These are phyloP conservation scores for Pycnonotus jocosus DNA, from an alignment of 2,113 vertebrate genomes.

Conservation along the genomic window DNA sequence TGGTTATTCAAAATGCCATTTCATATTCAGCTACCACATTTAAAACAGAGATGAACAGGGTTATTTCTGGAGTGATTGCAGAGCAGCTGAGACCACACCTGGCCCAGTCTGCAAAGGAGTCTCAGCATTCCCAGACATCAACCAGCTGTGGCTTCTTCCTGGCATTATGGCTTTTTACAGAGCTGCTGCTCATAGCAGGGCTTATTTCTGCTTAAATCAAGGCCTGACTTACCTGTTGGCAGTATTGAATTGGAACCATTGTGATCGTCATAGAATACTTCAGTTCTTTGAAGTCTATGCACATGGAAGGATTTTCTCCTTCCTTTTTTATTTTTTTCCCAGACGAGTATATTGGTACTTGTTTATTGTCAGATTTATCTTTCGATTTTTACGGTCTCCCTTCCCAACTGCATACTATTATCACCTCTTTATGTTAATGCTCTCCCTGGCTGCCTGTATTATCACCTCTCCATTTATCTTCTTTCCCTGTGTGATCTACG, in stretches of 20 bases:
- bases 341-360: background rate
- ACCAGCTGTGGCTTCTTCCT: background rate
- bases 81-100: background rate
- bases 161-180: background rate
- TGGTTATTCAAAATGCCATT: background rate
- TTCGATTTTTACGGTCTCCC: conserved; percentile 15
- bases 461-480: conserved; percentile 40
- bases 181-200: background rate
- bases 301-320: background rate
- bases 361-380: conserved; percentile 53
- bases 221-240: background rate
- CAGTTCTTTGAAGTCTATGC: background rate
- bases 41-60: background rate
- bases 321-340: background rate
- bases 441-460: conserved; percentile 21
- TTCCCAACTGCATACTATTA: conserved; percentile 31
- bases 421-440: conserved; percentile 57
- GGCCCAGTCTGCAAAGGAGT: background rate
- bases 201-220: background rate
- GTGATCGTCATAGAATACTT: background rate
- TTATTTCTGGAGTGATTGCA: background rate
- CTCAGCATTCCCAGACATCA: background rate
- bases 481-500: background rate
- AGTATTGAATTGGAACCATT: background rate
- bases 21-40: background rate